Conservation (phyloP, 2,888 invertebrate species). For the Lymantria monacha region DNA sequence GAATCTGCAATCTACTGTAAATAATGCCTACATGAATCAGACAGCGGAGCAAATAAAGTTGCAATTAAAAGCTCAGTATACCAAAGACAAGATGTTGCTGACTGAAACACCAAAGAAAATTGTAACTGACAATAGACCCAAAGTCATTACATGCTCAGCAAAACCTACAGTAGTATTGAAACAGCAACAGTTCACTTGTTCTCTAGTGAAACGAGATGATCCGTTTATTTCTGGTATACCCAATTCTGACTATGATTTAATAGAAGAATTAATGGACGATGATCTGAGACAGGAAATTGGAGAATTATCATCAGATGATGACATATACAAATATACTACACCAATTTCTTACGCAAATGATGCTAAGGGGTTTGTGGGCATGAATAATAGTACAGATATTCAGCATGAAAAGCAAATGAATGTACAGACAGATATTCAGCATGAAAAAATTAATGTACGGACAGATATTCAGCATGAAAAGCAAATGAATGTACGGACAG, state of each 20-base stretch:
- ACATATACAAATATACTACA: slow-evolving; percentile 34
- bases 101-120: slow-evolving; percentile 11
- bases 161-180: slow-evolving; percentile 22
- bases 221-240: slow-evolving; percentile 62
- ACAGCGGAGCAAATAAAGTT: not conserved
- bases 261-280: slow-evolving; percentile 74
- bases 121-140: slow-evolving; percentile 11
- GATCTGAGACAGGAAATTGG: slow-evolving; percentile 71
- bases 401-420: slow-evolving; percentile 9
- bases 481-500: slow-evolving; percentile 9
- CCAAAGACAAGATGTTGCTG: not conserved
- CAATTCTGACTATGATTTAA: slow-evolving; percentile 67
- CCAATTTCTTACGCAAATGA: slow-evolving; percentile 28
- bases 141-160: slow-evolving; percentile 6
- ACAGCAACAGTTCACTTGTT: slow-evolving; percentile 34
- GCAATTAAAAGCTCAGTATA: not conserved
- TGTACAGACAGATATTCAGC: too few species aligned
- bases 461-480: slow-evolving; percentile 2
- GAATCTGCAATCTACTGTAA: not conserved
- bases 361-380: slow-evolving; percentile 16
- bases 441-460: too few species aligned
- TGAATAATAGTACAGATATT: slow-evolving; percentile 9
- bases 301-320: slow-evolving; percentile 66
- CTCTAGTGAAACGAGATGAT: slow-evolving; percentile 41
- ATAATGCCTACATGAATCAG: not conserved